Base-by-base conservation (phyloP, 35 echinoderm and acorn worm genomes). In the Patiria miniata region DNA sequence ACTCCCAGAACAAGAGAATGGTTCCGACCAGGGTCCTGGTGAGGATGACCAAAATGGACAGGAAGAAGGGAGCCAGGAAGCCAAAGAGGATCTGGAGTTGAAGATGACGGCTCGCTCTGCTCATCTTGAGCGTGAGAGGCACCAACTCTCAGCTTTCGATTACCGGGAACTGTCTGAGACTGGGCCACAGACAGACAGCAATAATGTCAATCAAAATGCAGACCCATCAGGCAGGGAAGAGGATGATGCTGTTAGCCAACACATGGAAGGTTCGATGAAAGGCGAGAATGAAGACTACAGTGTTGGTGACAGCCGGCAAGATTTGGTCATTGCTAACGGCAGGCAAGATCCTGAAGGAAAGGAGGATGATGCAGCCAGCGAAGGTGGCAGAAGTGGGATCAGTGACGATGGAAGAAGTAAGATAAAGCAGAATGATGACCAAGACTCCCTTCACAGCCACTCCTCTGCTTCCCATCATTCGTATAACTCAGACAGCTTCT, bases 191-290 rank as follows among this genome's bases (percentile, higher is more conserved):
- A 36, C 23, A 84, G 57, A 19, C 39, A 57, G 83, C 23, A 37
- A 30, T n/a, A 97, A 97, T 39, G 39, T 47, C 28, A 97, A 89
- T 86, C 86, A 96, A 60, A 92, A 97, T 83, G 94, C 90, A 16
- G 65, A 92, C 60, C 79, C 50, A 0, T 19, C 40, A 39, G 61
- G 77, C 21, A 22, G 54, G 51, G 37, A 83, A 36, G 51, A 90
- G 40, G 39, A 52, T 10, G 39, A 81, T 38, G 17, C 82, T 69
- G 57, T 36, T 23, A 52, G 29, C 10, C 65, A 86, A 37, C 34
- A 33, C 21, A 84, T 83, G 7, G 79, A 91, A 23, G 81, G 54
- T 81, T 56, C 5, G 0, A 77, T 1, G 40, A 81, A 77, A 4
- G 79, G 85, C 40, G 86, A 82, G 17, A 36, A 26, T 15, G 81